Conservation (phyloP, 2,113 vertebrate genomes). For the Carassius carassius region DNA sequence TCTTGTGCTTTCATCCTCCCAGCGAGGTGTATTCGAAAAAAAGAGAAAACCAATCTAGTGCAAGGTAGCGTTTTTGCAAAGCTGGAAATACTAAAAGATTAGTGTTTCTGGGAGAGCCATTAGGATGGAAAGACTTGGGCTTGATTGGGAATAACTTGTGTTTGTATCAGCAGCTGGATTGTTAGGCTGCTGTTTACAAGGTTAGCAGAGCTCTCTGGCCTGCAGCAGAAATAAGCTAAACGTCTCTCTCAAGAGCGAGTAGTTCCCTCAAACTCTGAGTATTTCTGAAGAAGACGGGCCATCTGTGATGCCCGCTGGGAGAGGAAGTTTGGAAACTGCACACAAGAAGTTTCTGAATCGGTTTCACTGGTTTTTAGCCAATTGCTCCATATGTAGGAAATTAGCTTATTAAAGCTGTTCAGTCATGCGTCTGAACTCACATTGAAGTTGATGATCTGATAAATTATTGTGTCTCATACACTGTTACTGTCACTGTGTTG, state of each 20-base stretch:
- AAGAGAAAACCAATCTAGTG: neutral
- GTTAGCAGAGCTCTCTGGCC: neutral
- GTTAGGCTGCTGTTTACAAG: neutral
- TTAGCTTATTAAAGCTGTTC: neutral
- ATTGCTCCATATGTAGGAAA: neutral
- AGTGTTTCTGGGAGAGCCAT: neutral
- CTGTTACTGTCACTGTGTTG: neutral
- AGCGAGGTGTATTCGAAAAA: neutral
- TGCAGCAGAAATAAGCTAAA: neutral
- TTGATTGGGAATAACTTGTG: neutral
- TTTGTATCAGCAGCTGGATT: neutral
- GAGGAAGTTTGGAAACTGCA: slow-evolving; percentile 36
- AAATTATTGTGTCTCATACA: neutral
- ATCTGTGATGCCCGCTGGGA: slow-evolving; percentile 48
- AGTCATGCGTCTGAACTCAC: neutral
- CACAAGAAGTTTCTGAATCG: slow-evolving; percentile 3
- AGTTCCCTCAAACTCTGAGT: neutral
- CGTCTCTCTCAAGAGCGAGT: neutral
- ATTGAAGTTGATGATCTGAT: neutral
- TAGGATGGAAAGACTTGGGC: neutral
- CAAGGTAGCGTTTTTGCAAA: neutral
- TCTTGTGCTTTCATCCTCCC: neutral
- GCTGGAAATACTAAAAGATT: neutral
- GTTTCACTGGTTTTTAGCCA: neutral
- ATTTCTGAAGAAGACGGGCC: slow-evolving; percentile 38